Conservation (phyloP, 2,797 vertebrate species). For the Natrix natrix region DNA sequence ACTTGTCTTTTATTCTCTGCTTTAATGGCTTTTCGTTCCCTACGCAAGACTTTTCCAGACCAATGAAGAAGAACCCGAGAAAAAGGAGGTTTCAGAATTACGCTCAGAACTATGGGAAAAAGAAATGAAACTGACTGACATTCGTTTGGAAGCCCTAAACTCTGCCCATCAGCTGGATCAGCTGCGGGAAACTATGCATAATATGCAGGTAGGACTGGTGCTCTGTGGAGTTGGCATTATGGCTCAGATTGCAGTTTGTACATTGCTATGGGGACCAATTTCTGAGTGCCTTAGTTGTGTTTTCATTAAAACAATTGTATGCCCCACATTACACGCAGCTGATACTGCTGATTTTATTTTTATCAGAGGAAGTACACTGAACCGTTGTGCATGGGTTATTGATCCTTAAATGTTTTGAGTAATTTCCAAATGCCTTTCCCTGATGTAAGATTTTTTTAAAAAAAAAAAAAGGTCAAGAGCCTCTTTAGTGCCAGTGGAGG, state of each 20-base stretch:
- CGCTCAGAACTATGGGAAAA: constrained; percentile 95
- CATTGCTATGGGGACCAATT: not conserved
- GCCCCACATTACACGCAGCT: not conserved
- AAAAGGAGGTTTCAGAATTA: constrained; percentile 87
- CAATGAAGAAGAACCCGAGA: constrained; percentile 79
- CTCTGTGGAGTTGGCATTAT: fast-evolving
- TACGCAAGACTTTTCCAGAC: constrained; percentile 80
- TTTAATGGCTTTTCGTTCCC: not conserved
- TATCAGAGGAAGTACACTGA: not conserved
- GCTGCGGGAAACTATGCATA: constrained; percentile 93
- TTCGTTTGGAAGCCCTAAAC: constrained; percentile 92
- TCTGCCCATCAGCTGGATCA: constrained; percentile 96
- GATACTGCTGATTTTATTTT: not conserved
- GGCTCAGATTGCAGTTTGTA: not conserved
- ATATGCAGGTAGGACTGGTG: constrained; percentile 84
- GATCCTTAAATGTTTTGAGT: not conserved
- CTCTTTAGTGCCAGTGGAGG: not conserved
- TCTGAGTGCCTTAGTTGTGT: not conserved
- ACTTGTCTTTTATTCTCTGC: not conserved
- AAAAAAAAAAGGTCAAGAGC: not conserved
- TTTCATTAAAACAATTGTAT: not conserved
- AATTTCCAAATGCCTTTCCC: not conserved
- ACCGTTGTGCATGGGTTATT: not conserved
- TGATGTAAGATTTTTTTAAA: not conserved
- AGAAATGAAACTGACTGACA: constrained; percentile 94